Evolutionary conservation across 2,888 invertebrate genomes (phyloP).

Genomic region (Callyntrura guangdongensis): DNA sequence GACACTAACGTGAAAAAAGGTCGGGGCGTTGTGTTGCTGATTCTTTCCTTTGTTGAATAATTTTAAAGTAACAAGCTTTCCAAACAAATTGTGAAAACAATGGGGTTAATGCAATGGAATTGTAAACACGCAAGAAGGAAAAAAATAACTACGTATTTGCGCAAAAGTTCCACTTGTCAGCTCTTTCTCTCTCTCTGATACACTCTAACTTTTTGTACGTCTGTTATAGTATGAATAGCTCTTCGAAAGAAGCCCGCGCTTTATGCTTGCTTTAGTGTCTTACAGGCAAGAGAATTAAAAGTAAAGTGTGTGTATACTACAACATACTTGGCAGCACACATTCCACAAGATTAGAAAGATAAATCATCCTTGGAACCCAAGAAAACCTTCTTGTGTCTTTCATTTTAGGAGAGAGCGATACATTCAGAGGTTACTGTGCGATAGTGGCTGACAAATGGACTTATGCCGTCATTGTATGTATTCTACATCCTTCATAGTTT

Average conservation of each 20-base stretch:
- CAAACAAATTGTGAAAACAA: background rate
- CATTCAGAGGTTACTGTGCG: background rate
- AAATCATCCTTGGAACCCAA: slow-evolving; percentile 57
- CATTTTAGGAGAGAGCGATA: background rate
- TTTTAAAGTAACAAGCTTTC: background rate
- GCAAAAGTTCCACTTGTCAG: background rate
- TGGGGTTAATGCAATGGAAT: background rate
- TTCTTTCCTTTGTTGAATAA: slow-evolving; percentile 7
- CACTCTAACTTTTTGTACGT: too few relatives aligned
- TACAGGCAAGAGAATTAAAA: background rate
- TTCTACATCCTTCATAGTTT: background rate
- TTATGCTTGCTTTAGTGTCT: background rate
- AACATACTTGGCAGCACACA: background rate
- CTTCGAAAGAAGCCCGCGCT: too few relatives aligned
- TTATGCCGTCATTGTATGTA: background rate
- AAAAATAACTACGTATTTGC: background rate
- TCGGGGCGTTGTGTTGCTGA: too few relatives aligned
- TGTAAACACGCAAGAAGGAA: background rate
- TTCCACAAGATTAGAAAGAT: slow-evolving; percentile 30
- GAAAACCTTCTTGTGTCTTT: slow-evolving; percentile 28
- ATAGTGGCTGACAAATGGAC: background rate
- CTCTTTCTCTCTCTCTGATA: background rate
- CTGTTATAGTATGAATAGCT: too few relatives aligned
- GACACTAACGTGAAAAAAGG: too few relatives aligned
- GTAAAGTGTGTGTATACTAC: background rate